Conservation (phyloP, 2,888 invertebrate genomes). For the Cryptophagus acutangulus region DNA sequence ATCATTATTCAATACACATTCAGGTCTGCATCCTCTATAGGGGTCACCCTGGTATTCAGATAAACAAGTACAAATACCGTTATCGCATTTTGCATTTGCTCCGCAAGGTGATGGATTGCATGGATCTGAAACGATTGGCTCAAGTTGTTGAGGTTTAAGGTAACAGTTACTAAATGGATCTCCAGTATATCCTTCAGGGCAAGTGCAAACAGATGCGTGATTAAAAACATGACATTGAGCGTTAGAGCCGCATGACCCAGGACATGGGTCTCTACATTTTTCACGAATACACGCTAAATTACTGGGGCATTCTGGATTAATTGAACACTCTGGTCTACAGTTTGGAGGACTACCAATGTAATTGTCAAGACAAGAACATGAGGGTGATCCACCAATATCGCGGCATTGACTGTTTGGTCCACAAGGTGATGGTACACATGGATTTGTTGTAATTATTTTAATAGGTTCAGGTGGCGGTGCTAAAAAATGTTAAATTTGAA, state of each 20-base stretch:
- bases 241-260: constrained; percentile 69
- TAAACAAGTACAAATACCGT: constrained; percentile 66
- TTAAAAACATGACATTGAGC: constrained; percentile 73
- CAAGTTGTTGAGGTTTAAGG: constrained; percentile 26
- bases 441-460: constrained; percentile 50
- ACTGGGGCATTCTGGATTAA: constrained; percentile 68
- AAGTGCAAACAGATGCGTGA: constrained; percentile 68
- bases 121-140: constrained; percentile 41
- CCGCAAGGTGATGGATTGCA: constrained; percentile 67
- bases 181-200: constrained; percentile 56
- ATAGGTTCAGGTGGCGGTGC: constrained; percentile 29
- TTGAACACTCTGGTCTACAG: constrained; percentile 62
- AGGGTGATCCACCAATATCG: constrained; percentile 55
- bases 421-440: constrained; percentile 74
- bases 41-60: constrained; percentile 68
- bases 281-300: constrained; percentile 70
- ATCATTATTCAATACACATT: constrained; percentile 69
- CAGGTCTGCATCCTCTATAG: constrained; percentile 63
- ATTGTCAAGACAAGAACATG: constrained; percentile 60
- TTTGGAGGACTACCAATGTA: constrained; percentile 67
- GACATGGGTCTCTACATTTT: constrained; percentile 74
- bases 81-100: constrained; percentile 57
- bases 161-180: constrained; percentile 54
- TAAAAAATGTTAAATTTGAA: too few relatives aligned
- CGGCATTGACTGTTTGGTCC: constrained; percentile 62